Conservation (phyloP, 92 coral and sea anemone species). For the Porites rus region DNA sequence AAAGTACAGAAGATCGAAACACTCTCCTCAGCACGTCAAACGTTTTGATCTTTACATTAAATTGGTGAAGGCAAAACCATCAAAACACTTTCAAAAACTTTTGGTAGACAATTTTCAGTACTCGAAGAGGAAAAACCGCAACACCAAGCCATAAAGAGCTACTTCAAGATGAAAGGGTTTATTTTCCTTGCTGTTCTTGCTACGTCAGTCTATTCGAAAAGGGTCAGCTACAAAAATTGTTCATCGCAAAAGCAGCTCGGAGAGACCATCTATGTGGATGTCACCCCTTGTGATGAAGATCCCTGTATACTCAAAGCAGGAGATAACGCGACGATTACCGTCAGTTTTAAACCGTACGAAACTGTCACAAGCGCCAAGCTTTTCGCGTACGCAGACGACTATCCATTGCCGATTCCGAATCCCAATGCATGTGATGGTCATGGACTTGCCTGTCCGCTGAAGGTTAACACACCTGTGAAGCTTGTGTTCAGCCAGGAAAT, state of each 20-base stretch:
- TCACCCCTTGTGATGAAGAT: constrained; percentile 69
- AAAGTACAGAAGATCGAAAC: too few species aligned
- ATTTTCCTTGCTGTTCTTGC: background rate
- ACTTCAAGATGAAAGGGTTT: too few species aligned
- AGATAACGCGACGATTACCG: constrained; percentile 36
- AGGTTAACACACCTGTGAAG: constrained; percentile 37
- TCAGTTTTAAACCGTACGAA: constrained; percentile 60
- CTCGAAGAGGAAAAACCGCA: too few species aligned
- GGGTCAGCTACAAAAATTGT: background rate
- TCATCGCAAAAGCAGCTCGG: background rate
- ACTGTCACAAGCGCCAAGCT: constrained; percentile 62
- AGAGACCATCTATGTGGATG: constrained; percentile 57
- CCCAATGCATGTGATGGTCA: constrained; percentile 69
- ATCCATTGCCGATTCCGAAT: constrained; percentile 63
- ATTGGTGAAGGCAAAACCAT: too few species aligned
- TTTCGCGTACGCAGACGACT: constrained; percentile 14
- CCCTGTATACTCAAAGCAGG: constrained; percentile 75
- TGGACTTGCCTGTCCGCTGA: constrained; percentile 69
- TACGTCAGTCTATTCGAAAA: background rate
- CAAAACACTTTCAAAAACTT: too few species aligned
- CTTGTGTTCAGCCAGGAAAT: constrained; percentile 45
- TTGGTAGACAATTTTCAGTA: too few species aligned
- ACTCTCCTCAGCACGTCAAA: too few species aligned
- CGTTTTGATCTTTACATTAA: too few species aligned
- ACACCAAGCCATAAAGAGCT: too few species aligned